Conservation (phyloP, 2,113 vertebrate genomes). For the Rhynchopsitta pachyrhyncha region DNA sequence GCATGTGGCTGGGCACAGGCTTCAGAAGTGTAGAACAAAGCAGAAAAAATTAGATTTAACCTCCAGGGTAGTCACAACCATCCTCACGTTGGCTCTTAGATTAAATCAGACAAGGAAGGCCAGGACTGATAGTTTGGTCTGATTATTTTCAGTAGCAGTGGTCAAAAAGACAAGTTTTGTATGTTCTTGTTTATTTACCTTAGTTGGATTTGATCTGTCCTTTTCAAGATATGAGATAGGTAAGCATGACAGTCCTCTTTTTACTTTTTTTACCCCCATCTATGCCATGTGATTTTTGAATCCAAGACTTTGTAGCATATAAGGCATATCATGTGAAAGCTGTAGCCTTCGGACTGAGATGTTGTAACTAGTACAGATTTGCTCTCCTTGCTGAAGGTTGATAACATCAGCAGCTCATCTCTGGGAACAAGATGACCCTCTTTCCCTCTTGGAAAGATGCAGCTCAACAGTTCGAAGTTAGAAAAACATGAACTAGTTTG, state of each 20-base stretch:
- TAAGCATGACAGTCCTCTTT: neutral
- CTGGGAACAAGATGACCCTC: slow-evolving; percentile 31
- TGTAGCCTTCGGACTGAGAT: neutral
- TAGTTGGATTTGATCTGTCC: neutral
- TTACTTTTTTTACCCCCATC: fast-evolving
- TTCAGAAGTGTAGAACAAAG: neutral
- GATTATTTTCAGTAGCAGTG: neutral
- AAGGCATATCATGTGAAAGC: neutral
- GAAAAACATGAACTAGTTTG: slow-evolving; percentile 31
- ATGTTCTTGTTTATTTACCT: neutral
- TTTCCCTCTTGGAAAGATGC: neutral
- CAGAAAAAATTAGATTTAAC: neutral
- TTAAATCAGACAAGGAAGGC: neutral
- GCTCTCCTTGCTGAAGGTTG: neutral
- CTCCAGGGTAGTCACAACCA: neutral
- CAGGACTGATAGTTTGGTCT: neutral
- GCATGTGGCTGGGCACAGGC: neutral
- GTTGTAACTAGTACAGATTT: neutral
- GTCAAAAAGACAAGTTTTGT: neutral
- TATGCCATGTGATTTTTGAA: neutral
- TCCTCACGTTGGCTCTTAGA: neutral
- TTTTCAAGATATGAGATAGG: neutral
- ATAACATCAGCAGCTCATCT: neutral
- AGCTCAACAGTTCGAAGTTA: neutral
- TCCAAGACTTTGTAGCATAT: neutral